phyloP scores from a whole-genome alignment of 2,797 vertebrate genomes.

The Calcarius lapponicus region DNA sequence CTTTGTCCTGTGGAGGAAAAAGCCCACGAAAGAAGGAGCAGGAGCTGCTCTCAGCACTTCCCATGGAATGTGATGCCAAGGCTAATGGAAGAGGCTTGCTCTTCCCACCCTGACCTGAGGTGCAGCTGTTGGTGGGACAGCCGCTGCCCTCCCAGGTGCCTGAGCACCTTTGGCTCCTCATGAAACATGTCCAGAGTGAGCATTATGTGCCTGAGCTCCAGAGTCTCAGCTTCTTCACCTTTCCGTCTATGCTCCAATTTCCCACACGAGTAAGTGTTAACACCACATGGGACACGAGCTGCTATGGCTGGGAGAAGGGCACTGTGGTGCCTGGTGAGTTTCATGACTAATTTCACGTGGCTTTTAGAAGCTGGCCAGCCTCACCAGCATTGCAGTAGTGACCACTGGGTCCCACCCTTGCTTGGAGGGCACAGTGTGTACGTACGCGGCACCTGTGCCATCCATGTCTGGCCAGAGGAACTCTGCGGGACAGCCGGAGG shows the following conservation, averaged over 20 bases:
- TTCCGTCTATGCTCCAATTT: not conserved
- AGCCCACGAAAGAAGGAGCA: not conserved
- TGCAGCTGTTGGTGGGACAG: fast-evolving
- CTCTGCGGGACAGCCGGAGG: slow-evolving; percentile 51
- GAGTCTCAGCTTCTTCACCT: not conserved
- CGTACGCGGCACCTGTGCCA: slow-evolving; percentile 2
- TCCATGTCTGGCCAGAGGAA: slow-evolving; percentile 77
- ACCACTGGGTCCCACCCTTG: fast-evolving
- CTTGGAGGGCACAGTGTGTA: not conserved
- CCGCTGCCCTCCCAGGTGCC: not conserved
- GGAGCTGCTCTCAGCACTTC: not conserved
- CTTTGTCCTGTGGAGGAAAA: slow-evolving; percentile 59
- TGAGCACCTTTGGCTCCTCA: not conserved
- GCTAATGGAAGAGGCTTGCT: not conserved
- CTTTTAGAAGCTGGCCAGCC: not conserved
- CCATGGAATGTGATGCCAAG: not conserved
- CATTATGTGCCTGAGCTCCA: not conserved
- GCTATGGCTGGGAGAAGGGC: fast-evolving
- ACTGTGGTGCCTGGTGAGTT: fast-evolving
- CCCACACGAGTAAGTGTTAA: not conserved
- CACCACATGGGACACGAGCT: fast-evolving
- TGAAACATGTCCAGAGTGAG: not conserved
- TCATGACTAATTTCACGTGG: fast-evolving
- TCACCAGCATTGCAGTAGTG: fast-evolving
- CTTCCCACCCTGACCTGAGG: not conserved